Evolutionary conservation across 2,888 invertebrate species (phyloP), one percentile per base, ranked within the genome.

Genomic region (Gibbula magus): DNA sequence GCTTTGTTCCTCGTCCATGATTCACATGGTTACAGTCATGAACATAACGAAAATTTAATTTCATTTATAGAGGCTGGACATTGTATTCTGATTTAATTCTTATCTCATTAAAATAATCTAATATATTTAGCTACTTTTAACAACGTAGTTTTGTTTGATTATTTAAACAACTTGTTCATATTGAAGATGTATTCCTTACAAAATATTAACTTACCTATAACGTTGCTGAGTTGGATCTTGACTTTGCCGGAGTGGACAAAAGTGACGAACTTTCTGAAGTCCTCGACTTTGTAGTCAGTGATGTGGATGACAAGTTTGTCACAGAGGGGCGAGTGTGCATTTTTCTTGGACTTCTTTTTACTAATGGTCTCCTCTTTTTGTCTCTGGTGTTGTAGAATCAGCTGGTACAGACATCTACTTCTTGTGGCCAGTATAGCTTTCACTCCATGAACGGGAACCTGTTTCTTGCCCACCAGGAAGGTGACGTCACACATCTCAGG

Each of bases 331-430:
- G 45, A 45, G 45, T 45, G 22, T 8, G 29, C 16, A 7, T 75
- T 54, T 70, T 70, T 70, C 70, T 70, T 70, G 39, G 35, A 70
- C 32, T 29, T 75, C 53, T 52, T 75, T 25, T 75, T 75, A 25
- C 51, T 29, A 0, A 51, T 29, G 3, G 22, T n/a, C 39, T 35
- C 8, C 18, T 75, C 74, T 8, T 20, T 20, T 54, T 75, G 20
- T 51, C 75, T 53, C 20, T 75, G 53, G 29, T 75, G 54, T 29
- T 75, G 56, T 18, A 75, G 75, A 29, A 75, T 29, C 16, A 75
- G 32, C 35, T 75, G 75, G 32, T 75, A 75, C n/a, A 75, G 54
- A 29, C 45, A 61, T 29, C 61, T 61, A 25, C 61, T 61, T 61
- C 61, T 2, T 29, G 61, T 61, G 25, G 29, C 61, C 61, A 61